Evolutionary conservation across 2,113 vertebrate genomes (phyloP).

Genomic region (Vulpes lagopus): DNA sequence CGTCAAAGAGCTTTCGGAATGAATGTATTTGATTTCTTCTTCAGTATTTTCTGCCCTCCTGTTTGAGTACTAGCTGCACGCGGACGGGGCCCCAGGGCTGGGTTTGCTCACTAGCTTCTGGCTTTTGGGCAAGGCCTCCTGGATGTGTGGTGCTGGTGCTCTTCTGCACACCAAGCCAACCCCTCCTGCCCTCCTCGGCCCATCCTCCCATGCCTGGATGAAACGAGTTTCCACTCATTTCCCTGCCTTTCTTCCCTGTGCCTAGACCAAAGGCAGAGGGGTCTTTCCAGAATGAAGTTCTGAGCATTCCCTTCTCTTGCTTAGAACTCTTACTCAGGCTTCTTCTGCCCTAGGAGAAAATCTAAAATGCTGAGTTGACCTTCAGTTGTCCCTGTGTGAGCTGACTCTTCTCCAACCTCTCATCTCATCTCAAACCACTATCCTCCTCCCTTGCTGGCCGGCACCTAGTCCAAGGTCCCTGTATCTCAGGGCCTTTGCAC

Average conservation of each 20-base stretch:
- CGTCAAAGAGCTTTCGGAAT: accelerated
- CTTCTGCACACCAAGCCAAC: accelerated
- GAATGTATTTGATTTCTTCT: too few species aligned
- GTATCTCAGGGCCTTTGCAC: neutral
- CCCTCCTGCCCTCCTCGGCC: neutral
- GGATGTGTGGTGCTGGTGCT: accelerated
- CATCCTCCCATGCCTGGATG: neutral
- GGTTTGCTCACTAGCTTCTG: accelerated
- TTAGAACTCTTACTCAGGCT: neutral
- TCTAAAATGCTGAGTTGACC: neutral
- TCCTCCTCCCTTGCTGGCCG: neutral
- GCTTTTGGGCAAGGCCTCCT: neutral
- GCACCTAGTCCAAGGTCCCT: too few species aligned
- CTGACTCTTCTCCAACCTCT: accelerated
- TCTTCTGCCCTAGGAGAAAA: neutral
- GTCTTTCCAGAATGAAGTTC: neutral
- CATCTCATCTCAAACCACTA: accelerated
- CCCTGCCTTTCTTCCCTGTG: neutral
- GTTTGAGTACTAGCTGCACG: accelerated
- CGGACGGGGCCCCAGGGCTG: too few species aligned
- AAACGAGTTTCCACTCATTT: neutral
- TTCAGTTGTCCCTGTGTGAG: neutral
- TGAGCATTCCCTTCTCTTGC: neutral
- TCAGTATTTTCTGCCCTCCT: neutral
- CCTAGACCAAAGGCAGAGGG: neutral